These are phyloP conservation scores for Chlorops oryzae DNA, from an alignment of 1,140 invertebrate species.

Conservation along the genomic window DNA sequence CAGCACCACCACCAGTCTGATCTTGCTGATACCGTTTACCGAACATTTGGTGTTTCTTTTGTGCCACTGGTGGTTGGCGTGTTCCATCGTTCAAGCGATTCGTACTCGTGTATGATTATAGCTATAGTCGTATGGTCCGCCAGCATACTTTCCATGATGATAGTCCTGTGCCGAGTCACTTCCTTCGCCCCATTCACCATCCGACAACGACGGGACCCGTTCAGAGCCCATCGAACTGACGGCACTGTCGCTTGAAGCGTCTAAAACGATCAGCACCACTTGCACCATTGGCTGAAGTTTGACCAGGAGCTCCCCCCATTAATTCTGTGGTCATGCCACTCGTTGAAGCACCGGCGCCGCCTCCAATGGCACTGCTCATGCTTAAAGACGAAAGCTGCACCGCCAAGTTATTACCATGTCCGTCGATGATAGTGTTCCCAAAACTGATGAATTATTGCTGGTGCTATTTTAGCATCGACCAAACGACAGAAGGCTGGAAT, in stretches of 20 bases:
- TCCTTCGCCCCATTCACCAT: conserved; percentile 84
- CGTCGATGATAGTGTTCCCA: conserved; percentile 20
- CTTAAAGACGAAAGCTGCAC: too few relatives aligned
- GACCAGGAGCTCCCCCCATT: conserved; percentile 22
- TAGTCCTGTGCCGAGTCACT: conserved; percentile 72
- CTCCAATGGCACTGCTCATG: conserved; percentile 9
- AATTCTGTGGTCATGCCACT: conserved; percentile 41
- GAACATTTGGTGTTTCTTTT: conserved; percentile 89
- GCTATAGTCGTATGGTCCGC: conserved; percentile 68
- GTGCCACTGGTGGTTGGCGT: conserved; percentile 64
- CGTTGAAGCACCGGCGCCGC: conserved; percentile 12
- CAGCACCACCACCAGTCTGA: conserved; percentile 24
- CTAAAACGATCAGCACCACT: conserved; percentile 60
- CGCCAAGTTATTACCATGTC: too few relatives aligned
- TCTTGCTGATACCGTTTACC: conserved; percentile 77
- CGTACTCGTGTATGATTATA: conserved; percentile 49
- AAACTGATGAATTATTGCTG: conserved; percentile 46
- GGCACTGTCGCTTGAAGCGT: conserved; percentile 78
- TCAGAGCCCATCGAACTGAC: conserved; percentile 88
- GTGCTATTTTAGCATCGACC: conserved; percentile 67
- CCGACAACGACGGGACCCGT: conserved; percentile 76
- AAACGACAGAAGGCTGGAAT: conserved; percentile 74
- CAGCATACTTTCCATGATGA: conserved; percentile 61
- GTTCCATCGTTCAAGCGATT: conserved; percentile 33
- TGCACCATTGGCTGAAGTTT: too few relatives aligned